These are phyloP conservation scores for Heliconius eleuchia DNA, from an alignment of 1,140 invertebrate genomes.

Conservation along the genomic window DNA sequence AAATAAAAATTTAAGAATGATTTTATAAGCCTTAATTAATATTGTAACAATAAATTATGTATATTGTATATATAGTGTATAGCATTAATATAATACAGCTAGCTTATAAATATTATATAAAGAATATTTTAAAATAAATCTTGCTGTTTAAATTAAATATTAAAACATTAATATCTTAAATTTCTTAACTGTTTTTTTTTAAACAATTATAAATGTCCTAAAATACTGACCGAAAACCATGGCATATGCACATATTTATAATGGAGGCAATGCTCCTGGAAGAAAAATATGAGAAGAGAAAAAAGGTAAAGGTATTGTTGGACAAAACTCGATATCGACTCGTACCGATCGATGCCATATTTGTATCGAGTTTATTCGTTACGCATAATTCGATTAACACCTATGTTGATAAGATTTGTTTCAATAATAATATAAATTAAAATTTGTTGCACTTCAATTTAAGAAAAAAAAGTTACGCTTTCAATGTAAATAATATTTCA, in stretches of 20 bases:
- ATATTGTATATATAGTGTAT: too few relatives aligned
- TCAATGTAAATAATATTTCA: neutral
- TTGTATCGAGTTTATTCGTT: slow-evolving; percentile 44
- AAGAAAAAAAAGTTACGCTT: neutral
- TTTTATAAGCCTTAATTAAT: too few relatives aligned
- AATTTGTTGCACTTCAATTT: neutral
- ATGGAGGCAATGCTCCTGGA: slow-evolving; percentile 66
- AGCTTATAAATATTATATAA: too few relatives aligned
- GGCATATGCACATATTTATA: slow-evolving; percentile 55
- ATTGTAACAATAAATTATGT: too few relatives aligned
- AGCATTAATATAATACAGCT: too few relatives aligned
- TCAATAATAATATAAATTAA: slow-evolving; percentile 11
- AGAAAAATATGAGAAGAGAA: slow-evolving; percentile 56
- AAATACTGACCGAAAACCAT: slow-evolving; percentile 40
- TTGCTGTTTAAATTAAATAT: too few relatives aligned
- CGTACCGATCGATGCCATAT: slow-evolving; percentile 55
- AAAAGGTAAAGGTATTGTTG: slow-evolving; percentile 56
- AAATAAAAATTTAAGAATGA: too few relatives aligned
- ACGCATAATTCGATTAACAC: slow-evolving; percentile 32
- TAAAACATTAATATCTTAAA: too few relatives aligned
- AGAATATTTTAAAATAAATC: too few relatives aligned
- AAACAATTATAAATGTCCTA: slow-evolving; percentile 29
- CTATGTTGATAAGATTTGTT: slow-evolving; percentile 24
- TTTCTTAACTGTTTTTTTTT: too few relatives aligned
- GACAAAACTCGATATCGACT: slow-evolving; percentile 60